Base-by-base conservation (phyloP, 2,888 invertebrate species). In the Branchipolynoe longqiensis region DNA sequence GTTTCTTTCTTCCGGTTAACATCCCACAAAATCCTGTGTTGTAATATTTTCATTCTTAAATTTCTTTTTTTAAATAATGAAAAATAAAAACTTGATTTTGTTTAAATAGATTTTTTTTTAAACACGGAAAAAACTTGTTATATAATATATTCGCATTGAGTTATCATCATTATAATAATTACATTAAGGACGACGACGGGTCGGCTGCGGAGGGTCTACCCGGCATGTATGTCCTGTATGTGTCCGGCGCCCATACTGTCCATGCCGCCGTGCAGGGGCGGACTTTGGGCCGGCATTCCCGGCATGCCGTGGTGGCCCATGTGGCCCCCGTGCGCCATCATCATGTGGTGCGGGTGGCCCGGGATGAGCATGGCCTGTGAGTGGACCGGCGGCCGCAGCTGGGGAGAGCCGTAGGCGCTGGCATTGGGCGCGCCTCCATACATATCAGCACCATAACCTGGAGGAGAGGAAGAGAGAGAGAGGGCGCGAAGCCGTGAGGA, bases 301-400 rank as follows among this genome's bases (percentile, higher is more conserved):
- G 93, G 91, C 91, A 94, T 92, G 81, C 93, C 94, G 86, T 92
- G 92, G 87, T 93, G 94, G 81, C 93, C 93, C 93, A 93, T 93
- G 86, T 90, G 90, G 89, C 91, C 89, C 59, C 87, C 89, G 3
- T 93, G 91, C 40, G 93, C 94, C 41, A 93, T 93, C 94, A 94
- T 94, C 94, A 94, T 94, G 88, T 94, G 93, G 89, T 94, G 94
- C 0, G 94, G 94, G 88, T 94, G 94, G 62, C 94, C 94, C 1
- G 94, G 94, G 82, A 94, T 93, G 85, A 94, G 92, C 94, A 94
- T 94, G 87, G 94, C 93, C 90, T 94, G 94, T 81, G 94, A 94
- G 89, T 94, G 94, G 59, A 94, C 94, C n/a, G 94, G 94, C 31
- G 93, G 92, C 74, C 94, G 92, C 86, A 94, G 92, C 89, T 94